Evolutionary conservation across 2,888 invertebrate genomes (phyloP).

Genomic region (Drosophila mayaguana): DNA sequence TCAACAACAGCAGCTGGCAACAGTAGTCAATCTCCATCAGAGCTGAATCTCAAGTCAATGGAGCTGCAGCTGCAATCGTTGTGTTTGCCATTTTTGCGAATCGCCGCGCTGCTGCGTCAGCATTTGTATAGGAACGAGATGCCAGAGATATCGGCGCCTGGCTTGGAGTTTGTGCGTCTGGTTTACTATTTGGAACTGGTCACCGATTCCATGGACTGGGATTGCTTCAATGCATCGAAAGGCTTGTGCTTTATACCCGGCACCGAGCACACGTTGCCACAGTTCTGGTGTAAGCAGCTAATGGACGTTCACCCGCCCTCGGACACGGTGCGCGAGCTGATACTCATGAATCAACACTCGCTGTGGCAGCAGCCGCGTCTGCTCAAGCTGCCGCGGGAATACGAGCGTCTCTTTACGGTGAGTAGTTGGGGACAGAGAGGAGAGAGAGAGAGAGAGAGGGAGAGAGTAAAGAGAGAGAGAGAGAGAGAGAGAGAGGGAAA

Average conservation of each 20-base stretch:
- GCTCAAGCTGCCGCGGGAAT: conserved; percentile 93
- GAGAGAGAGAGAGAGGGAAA: neutral
- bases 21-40: conserved; percentile 46
- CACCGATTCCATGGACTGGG: conserved; percentile 88
- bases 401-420: conserved; percentile 95
- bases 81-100: conserved; percentile 93
- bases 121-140: conserved; percentile 93
- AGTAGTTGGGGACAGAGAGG: conserved; percentile 35
- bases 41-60: conserved; percentile 84
- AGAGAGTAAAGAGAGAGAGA: too few relatives aligned
- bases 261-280: conserved; percentile 86
- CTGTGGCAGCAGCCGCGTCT: conserved; percentile 93
- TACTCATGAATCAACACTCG: conserved; percentile 90
- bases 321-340: conserved; percentile 87
- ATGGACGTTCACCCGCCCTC: conserved; percentile 85
- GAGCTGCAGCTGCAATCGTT: conserved; percentile 89
- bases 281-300: conserved; percentile 90
- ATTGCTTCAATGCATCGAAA: conserved; percentile 88
- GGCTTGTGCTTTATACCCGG: conserved; percentile 87
- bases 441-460: neutral
- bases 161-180: conserved; percentile 91
- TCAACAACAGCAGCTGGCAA: neutral
- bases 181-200: conserved; percentile 92
- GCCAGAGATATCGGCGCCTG: conserved; percentile 88
- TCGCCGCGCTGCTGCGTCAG: conserved; percentile 92